Base-by-base conservation (phyloP, 2,888 invertebrate species). In the Archips xylosteana region DNA sequence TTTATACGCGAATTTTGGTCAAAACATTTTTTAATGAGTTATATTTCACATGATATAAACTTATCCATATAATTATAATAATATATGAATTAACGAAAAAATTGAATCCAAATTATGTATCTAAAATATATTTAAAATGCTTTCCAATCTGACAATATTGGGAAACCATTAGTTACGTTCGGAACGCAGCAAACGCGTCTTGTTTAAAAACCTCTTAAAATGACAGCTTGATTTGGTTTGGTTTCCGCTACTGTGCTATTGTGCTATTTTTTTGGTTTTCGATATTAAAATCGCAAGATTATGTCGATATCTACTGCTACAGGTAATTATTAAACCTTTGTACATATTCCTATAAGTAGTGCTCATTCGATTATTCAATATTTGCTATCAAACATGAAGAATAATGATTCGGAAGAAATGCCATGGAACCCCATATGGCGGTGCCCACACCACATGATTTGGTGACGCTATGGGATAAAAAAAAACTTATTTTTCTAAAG, bases 201-300 rank as follows among this genome's bases (percentile, higher is more conserved):
- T 74, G 70, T 70, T 74, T 80, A 89, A 89, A 85, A 88, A 90
- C 91, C 92, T 92, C 89, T 90, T 85, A 86, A 84, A 89, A 76
- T 94, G 94, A 94, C 93, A 94, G 94, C 94, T 94, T 94, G 94
- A 94, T 92, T 94, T 92, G 92, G 94, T 94, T 94, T 94, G 93
- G 94, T 94, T 93, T 94, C 94, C 93, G 93, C 94, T 92, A 92
- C 93, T 94, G 94, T 94, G 90, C 93, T 93, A 88, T 92, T 92
- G 93, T 92, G 91, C 92, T 92, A 93, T 92, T 93, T 85, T 93
- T 92, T 91, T 88, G 87, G 88, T 89, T 93, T 93, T 92, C 85
- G 84, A 82, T 89, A 85, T 86, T 83, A 88, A 88, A 90, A 89
- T 87, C 87, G 79, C 76, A 78, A 84, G 85, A 92, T 88, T 89